Evolutionary conservation across 2,888 invertebrate genomes (phyloP), one percentile per base, ranked within the genome.

Genomic region (Oeneis ivallda): DNA sequence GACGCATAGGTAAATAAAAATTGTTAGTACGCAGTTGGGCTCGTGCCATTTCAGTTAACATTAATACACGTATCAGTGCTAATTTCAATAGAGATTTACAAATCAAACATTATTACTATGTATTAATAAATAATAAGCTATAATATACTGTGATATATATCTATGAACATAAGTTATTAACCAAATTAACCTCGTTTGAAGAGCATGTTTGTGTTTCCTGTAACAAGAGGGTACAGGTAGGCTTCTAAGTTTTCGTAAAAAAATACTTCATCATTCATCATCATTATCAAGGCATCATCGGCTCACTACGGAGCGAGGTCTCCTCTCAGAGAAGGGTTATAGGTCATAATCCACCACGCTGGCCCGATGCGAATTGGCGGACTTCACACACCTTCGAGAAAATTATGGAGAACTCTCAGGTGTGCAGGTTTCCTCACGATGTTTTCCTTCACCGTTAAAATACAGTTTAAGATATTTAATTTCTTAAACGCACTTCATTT

Each of bases 1-100:
- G 32, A 13, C 32, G n/a, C 8, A 32, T 52, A 52, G 32, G 50
- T 52, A 52, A 52, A 52, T 19, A 53, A 10, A 53, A 53, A 34
- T 10, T n/a, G 1, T 53, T n/a, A 13, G 13, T 26, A 17, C 56
- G 41, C 26, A 56, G 41, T 56, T 11, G 2, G 6, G 41, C 56
- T 56, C 56, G 56, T 56, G 56, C n/a, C 41, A 41, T 41, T 15
- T 17, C 10, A 41, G 15, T 56, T 56, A 41, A 19, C 56, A 41
- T 5, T 17, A 56, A 56, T 56, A 41, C 17, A 19, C 19, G 19
- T 19, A 13, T 56, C 6, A 34, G 34, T 15, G 34, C n/a, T 53
- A 34, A 34, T 15, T 15, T 53, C n/a, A 4, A 37, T 26, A 15
- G 34, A n/a, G 41, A 56, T 56, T 41, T 56, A n/a, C 11, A 56